Percentiles rank a stretch among this genome's conserved stretches.
These are phyloP conservation scores for Bicyclus anynana DNA, from an alignment of 1,140 invertebrate species.

Conservation along the genomic window DNA sequence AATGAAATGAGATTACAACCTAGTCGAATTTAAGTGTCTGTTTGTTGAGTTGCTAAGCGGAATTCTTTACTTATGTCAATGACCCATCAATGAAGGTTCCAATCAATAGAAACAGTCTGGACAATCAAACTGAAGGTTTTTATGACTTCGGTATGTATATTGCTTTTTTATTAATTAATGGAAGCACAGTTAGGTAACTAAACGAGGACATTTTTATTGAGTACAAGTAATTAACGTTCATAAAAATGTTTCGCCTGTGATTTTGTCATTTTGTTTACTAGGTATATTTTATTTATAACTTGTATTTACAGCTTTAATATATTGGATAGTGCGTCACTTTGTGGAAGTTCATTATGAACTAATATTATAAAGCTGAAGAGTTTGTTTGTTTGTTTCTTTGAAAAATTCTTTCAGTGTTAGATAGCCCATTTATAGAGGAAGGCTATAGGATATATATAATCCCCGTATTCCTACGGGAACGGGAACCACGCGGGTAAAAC, in stretches of 20 bases:
- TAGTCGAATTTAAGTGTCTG: slow-evolving; percentile 24
- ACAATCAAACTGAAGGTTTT: slow-evolving; percentile 30
- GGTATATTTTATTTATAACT: not conserved
- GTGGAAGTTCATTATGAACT: too few species aligned
- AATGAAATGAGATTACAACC: not conserved
- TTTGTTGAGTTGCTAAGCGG: slow-evolving; percentile 32
- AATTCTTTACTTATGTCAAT: slow-evolving; percentile 43
- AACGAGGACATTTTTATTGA: slow-evolving; percentile 6
- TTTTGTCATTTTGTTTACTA: not conserved
- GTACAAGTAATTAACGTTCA: not conserved
- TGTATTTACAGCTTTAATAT: not conserved
- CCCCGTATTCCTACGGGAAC: too few species aligned
- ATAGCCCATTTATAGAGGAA: too few species aligned
- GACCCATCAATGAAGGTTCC: slow-evolving; percentile 36
- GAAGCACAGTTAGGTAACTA: not conserved
- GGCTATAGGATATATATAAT: too few species aligned
- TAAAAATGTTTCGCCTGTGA: not conserved
- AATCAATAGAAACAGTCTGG: slow-evolving; percentile 37
- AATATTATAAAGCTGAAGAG: too few species aligned
- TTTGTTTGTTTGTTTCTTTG: too few species aligned
- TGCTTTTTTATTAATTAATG: slow-evolving; percentile 22
- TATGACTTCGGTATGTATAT: slow-evolving; percentile 21
- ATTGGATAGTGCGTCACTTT: too few species aligned
- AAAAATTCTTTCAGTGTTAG: too few species aligned
- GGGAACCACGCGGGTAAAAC: too few species aligned